Evolutionary conservation across 2,888 invertebrate species (phyloP), one percentile per base, ranked within the genome.

Genomic region (Lasius fuliginosus): DNA sequence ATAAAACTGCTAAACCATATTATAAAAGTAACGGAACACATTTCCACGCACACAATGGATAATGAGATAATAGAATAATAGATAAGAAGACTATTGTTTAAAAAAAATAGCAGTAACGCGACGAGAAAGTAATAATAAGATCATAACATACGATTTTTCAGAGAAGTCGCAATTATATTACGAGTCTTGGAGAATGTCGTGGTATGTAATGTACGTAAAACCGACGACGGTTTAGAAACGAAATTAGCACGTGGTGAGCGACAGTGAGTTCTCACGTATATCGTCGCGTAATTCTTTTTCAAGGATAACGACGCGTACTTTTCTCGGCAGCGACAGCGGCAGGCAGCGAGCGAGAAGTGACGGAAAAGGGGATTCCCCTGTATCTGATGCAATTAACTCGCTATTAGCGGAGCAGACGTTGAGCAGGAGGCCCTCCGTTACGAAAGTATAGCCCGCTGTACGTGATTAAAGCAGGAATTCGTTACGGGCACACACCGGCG

Each of bases 351-450:
- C 30, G 86, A 74, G 88, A 90, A 89, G 86, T 88, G 90, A 88
- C 89, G 91, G 89, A 89, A 89, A 89, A 87, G 82, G 87, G 90
- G 87, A 87, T 88, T 87, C 85, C 69, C 88, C 86, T 84, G 89
- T 87, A 89, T 89, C 88, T 92, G 91, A 92, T 90, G 90, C 92
- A 93, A 93, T 93, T 91, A 92, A 90, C 89, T 91, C 86, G 90
- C 90, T 89, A 92, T 93, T 92, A 93, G 87, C 90, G 90, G 73
- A 87, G 89, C 90, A 90, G 90, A 91, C 89, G 90, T 85, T 86
- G 89, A 91, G 88, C 92, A 88, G 91, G 90, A 88, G 91, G 90
- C 87, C 88, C 77, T 88, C 83, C 86, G 88, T 90, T 87, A 88
- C 85, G 90, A 90, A 91, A 89, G 86, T 91, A 90, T 87, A 85